Evolutionary conservation across 30 jellyfish, hydroid and myxozoan genomes (phyloP), one percentile per base, ranked within the genome.

Genomic region (Catostylus mosaicus): DNA sequence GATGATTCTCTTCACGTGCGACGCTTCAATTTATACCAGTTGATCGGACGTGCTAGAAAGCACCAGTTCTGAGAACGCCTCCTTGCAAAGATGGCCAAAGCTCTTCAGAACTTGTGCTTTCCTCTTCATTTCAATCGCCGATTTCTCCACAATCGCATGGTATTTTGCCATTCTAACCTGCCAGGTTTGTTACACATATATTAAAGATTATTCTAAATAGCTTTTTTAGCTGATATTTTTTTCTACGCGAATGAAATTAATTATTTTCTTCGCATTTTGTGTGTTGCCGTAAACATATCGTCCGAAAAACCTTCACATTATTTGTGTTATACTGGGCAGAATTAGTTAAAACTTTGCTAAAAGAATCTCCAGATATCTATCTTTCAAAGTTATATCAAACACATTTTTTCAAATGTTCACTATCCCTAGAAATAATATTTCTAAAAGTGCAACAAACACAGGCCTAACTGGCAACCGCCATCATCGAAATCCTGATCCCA

Each of bases 11-110:
- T 51, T 45, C 77, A 66, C 73, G 76, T 67, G 83, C 90, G 65
- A 12, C 77, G 70, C 83, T 37, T 40, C 56, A 20, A 29, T 82
- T 33, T 69, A 69, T 69, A 66, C 73, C 33, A 72, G 84, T 66
- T 84, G 88, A 72, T 73, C 95, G 88, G 95, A 84, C 95, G 95
- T 84, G 77, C 61, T 72, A 74, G 95, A 57, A 84, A 84, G 95
- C 95, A 84, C 80, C 74, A 69, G 54, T 52, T 67, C 64, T 47
- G 57, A 32, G 73, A 79, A 36, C 90, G 30, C 90, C 68, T 80
- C 81, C 86, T 9, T 18, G 79, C 75, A 83, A 84, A 69, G 73
- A 84, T 84, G 95, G 95, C 95, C 84, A 14, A 29, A 36, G 78
- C 36, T 12, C 52, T 11, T 38, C 30, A 7, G 56, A 73, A 74